Base-by-base conservation (phyloP, 2,797 vertebrate genomes). In the Sebastes minor region DNA sequence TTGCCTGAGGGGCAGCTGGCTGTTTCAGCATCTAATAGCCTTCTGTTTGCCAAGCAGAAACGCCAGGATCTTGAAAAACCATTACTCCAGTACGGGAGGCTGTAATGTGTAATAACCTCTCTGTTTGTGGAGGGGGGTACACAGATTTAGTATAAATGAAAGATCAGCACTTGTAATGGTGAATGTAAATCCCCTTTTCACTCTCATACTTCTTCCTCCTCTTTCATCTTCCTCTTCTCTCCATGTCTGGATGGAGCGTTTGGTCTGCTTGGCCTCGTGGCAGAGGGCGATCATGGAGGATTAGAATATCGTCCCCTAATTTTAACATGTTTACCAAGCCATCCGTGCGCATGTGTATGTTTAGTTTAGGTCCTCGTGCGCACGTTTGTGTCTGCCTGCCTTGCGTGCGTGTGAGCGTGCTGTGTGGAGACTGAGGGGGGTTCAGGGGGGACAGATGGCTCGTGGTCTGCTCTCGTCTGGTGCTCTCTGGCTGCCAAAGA, bases 381-480 rank as follows among this genome's bases (percentile, higher is more conserved):
- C 18, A 33, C 3, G 23, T 78, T 67, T 81, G 38, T 61, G 57
- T 74, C 62, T 55, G 78, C 10, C 42, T 49, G 42, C 42, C 16
- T 46, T 46, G 42, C 2, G 30, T 69, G 61, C 62, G 53, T 67
- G 61, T 74, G 59, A n/a, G 72, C 14, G 11, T 38, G 70, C 70
- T 85, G 57, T 18, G 81, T 78, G 65, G 30, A 78, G 76, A 64
- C 74, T 53, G 73, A 46, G 62, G 87, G 86, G 86, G 74, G 90
- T 69, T 76, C 81, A 85, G 30, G 78, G 66, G 77, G 88, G 91
- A 93, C 94, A 95, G 94, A 95, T 95, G 94, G 94, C 88, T 86
- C 57, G 10, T 87, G 74, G 84, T 90, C 90, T 91, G 86, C 86
- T 89, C 79, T 92, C 86, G 76, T 92, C 92, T 93, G 93, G 85